Base-by-base conservation (phyloP, 37 sponge, comb jelly and placozoan genomes). In the Halichondria panicea region DNA sequence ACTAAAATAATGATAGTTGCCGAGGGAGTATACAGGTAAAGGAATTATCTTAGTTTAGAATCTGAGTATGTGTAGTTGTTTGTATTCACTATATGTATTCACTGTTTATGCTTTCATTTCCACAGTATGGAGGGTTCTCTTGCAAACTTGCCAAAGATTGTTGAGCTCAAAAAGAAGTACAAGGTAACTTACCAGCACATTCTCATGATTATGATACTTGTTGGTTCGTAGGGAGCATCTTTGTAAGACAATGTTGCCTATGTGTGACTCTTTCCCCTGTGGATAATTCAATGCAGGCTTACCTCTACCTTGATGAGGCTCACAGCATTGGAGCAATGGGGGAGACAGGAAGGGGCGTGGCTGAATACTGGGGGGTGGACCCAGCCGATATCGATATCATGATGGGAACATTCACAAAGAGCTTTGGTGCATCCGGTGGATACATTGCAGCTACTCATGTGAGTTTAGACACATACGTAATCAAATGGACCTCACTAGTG, bases 331-430 rank as follows among this genome's bases (percentile, higher is more conserved):
- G 99, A 25, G 96, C 96, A n/a, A 85, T 95, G 75, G 99, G 99
- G 21, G 44, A 60, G 15, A 93, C 94, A 1, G 99, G 99, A 2
- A 72, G 99, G 43, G 99, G 99, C 0, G 89, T 95, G 63, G 69
- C 66, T 21, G 96, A 98, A 85, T 87, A 93, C 85, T 91, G 78
- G 74, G 96, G 96, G 21, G 78, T 89, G 9, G 86, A 95, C 68
- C 76, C 94, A 38, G 70, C 82, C 1, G 96, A 98, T 59, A 53
- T 98, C 58, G 99, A 98, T 68, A 85, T 98, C 25, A 84, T 98
- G 89, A 98, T 98, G 99, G 99, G 99, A 21, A 98, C 99, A 3
- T 98, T 98, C 78, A 95, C 94, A 42, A 98, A 98, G 82, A 98
- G 99, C 72, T 98, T 98, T 72, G 99, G 99, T 19, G 87, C 86